These are phyloP conservation scores for Heliornis fulica DNA, from an alignment of 2,113 vertebrate genomes.

Conservation along the genomic window DNA sequence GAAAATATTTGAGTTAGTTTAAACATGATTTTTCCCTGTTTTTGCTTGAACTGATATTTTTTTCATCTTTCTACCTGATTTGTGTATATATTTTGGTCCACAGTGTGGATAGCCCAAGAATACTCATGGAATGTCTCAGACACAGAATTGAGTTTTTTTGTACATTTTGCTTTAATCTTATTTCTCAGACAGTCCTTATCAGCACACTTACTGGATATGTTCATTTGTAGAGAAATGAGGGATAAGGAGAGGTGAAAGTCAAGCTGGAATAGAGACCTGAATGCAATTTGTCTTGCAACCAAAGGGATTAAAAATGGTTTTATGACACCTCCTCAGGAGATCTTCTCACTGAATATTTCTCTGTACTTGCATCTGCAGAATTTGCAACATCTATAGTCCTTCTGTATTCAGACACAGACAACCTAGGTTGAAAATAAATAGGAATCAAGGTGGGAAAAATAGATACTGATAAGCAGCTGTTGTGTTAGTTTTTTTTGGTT, in stretches of 20 bases:
- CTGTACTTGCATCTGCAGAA: not conserved
- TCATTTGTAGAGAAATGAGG: not conserved
- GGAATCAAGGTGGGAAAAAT: not conserved
- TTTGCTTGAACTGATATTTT: not conserved
- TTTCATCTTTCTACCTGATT: not conserved
- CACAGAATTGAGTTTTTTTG: not conserved
- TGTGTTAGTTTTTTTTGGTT: not conserved
- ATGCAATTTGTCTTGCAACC: not conserved
- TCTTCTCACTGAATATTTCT: not conserved
- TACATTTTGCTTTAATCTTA: not conserved
- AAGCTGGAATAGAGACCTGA: not conserved
- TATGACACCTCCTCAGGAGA: not conserved
- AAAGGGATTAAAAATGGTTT: not conserved
- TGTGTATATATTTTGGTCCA: not conserved
- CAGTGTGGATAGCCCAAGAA: not conserved
- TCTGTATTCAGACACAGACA: not conserved
- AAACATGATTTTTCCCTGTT: not conserved
- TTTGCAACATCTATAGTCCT: not conserved
- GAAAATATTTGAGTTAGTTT: not conserved
- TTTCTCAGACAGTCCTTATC: not conserved
- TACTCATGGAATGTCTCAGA: not conserved
- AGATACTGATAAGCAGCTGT: not conserved
- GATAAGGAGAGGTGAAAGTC: not conserved
- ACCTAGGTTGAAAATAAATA: not conserved
- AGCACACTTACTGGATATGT: not conserved